A percentile compares a stretch with the other conserved stretches of the same genome.
These are phyloP conservation scores for Carabus problematicus DNA, from an alignment of 2,888 invertebrate species.

Conservation along the genomic window DNA sequence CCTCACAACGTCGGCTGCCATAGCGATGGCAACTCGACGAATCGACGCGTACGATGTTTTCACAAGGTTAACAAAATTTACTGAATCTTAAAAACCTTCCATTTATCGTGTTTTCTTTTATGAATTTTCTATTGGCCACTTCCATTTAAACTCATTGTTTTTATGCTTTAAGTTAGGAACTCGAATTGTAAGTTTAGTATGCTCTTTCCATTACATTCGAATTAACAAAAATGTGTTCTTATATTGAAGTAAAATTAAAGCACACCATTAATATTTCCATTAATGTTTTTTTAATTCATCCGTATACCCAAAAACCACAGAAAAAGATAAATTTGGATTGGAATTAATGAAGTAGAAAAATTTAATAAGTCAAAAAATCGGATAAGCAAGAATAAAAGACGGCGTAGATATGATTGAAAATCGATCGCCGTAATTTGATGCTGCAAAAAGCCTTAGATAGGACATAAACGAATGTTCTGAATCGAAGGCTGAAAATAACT, in stretches of 20 bases:
- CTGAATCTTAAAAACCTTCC: conserved; percentile 32
- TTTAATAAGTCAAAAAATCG: conserved; percentile 38
- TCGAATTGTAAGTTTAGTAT: too few species aligned
- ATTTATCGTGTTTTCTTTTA: conserved; percentile 29
- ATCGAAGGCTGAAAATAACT: too few species aligned
- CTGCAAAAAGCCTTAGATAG: conserved; percentile 10
- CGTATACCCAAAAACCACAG: not conserved
- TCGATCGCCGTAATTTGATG: conserved; percentile 26
- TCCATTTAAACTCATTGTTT: conserved; percentile 27
- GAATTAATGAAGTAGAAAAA: conserved; percentile 38
- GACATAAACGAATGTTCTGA: not conserved
- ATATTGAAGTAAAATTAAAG: too few species aligned
- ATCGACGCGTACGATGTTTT: conserved; percentile 24
- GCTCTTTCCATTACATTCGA: too few species aligned
- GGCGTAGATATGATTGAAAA: conserved; percentile 35
- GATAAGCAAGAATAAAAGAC: conserved; percentile 38
- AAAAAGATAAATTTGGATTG: conserved; percentile 27
- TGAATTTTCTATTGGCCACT: conserved; percentile 26
- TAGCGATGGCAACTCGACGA: too few species aligned
- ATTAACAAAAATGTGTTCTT: too few species aligned
- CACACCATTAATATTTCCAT: too few species aligned
- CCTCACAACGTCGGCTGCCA: not conserved
- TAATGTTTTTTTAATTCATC: too few species aligned
- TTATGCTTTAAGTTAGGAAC: not conserved
- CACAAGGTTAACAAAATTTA: conserved; percentile 19